Evolutionary conservation across 2,888 invertebrate genomes (phyloP), one percentile per base, ranked within the genome.

Genomic region (Malacosoma neustria): DNA sequence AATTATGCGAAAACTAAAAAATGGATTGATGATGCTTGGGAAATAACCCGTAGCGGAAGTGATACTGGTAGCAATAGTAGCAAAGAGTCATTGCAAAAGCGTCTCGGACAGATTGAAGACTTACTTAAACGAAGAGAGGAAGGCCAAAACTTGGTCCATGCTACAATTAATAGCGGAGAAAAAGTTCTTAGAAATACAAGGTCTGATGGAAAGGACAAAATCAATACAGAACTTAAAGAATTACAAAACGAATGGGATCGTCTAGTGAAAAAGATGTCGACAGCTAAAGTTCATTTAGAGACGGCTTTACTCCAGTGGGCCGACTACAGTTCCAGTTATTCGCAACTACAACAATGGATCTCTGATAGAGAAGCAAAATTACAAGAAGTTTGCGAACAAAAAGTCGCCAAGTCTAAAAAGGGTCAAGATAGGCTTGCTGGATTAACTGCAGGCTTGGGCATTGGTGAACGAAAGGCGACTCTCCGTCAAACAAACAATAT

Each of bases 281-380:
- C 94, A 0, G 93, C 95, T 1, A 97, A 97, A 74, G 96, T 96
- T 9, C 93, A 95, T 56, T 75, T 98, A 29, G 97, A 98, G 73
- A 96, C 96, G 0, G 93, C 93, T 51, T 82, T 97, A 9, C 85
- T 97, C 30, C 97, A 98, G 89, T 98, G 97, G 97, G 96, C 96
- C 4, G 96, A 97, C 65, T 98, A 97, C 70, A 96, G 95, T 65
- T 96, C 96, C 37, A 96, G 96, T 40, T 97, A 95, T 68, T 91
- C 93, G 11, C 96, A 97, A 67, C 80, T 98, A 13, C 94, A 96
- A 60, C 94, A 96, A 88, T 97, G 98, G 97, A 94, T 98, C 42
- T 92, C 92, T 22, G 97, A 98, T 59, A 90, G 96, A 54, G 97
- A 97, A 86, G 94, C 95, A 3, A 95, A 97, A 76, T 72, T 96